These are phyloP conservation scores for Mimachlamys varia DNA, from an alignment of 2,888 invertebrate genomes.

Conservation along the genomic window DNA sequence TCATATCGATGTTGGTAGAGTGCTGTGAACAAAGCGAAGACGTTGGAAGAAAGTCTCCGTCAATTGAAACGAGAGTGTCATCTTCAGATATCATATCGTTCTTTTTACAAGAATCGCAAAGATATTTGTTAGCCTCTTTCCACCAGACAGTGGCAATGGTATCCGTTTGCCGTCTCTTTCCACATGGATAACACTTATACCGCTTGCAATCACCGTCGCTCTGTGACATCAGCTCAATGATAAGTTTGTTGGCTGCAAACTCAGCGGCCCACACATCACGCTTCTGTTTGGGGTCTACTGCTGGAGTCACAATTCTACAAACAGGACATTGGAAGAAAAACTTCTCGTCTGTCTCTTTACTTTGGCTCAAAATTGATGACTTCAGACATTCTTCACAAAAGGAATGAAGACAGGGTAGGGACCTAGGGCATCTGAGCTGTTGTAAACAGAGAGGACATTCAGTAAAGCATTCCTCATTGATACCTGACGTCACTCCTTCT, in stretches of 20 bases:
- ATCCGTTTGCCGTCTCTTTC: background rate
- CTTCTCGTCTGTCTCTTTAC: background rate
- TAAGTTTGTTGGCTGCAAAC: conserved; percentile 2
- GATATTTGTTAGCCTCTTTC: background rate
- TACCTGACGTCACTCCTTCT: background rate
- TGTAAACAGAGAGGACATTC: conserved; percentile 19
- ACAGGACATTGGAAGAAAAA: background rate
- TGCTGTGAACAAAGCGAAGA: background rate
- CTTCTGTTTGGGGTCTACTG: background rate
- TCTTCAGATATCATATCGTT: background rate
- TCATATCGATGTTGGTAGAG: background rate
- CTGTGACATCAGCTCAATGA: background rate
- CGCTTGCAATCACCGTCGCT: background rate
- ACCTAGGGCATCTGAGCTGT: background rate
- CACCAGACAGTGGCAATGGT: background rate
- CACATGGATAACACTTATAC: background rate
- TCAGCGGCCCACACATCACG: background rate
- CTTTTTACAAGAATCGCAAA: background rate
- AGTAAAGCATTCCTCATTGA: background rate
- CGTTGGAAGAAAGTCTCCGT: background rate
- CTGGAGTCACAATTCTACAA: background rate
- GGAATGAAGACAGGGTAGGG: background rate
- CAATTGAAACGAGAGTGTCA: background rate
- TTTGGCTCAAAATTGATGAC: background rate
- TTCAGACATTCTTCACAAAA: conserved; percentile 21